Percentiles rank a stretch among this genome's conserved stretches.
Conservation (phyloP, 2,113 vertebrate species). For the Baryphthengus martii region DNA sequence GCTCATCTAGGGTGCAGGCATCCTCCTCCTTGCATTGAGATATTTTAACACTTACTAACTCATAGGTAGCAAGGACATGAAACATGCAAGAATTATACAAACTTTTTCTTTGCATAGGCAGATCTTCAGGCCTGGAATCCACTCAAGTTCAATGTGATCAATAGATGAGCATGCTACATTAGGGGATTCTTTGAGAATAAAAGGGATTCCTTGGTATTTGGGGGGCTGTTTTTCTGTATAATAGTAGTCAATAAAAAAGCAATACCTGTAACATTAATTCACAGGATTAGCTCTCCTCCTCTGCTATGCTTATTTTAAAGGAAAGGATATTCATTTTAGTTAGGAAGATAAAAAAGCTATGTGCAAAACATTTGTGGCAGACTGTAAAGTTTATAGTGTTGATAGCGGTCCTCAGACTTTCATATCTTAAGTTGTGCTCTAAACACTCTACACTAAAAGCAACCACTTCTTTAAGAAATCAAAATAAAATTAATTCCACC, state of each 20-base stretch:
- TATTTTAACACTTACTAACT: neutral
- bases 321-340: neutral
- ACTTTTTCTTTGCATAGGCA: neutral
- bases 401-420: neutral
- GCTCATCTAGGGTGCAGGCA: neutral
- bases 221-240: neutral
- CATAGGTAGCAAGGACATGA: neutral
- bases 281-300: neutral
- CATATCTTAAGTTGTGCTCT: neutral
- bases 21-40: neutral
- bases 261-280: neutral
- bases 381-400: neutral
- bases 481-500: neutral
- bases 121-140: neutral
- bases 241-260: neutral
- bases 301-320: neutral
- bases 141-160: neutral
- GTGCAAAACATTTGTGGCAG: neutral
- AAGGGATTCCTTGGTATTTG: neutral
- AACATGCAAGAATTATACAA: neutral
- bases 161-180: neutral
- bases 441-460: neutral
- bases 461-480: neutral
- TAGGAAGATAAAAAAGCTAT: neutral
- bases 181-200: neutral